Base-by-base conservation (phyloP, 2,113 vertebrate species). In the human (Homo sapiens) region DNA sequence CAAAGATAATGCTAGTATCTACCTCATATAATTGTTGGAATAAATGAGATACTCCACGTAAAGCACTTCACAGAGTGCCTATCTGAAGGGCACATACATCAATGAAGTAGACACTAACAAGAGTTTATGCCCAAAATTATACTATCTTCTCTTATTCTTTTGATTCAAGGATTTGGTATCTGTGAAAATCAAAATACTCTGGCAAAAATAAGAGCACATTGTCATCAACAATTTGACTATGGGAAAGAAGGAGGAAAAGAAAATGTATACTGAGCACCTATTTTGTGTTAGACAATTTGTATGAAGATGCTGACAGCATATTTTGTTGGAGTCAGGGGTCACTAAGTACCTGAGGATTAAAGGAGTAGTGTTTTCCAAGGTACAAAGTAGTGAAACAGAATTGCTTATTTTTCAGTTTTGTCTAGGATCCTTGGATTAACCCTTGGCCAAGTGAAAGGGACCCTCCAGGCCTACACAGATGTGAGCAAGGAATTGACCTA, bases 111-210 rank as follows among this genome's bases (percentile, higher is more conserved):
- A 61, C 3, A 57, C 7, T 59, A 59, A 59, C 11, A 83, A 87
- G 43, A 64, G 8, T 40, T 68, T 55, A 66, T 59, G 18, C 43
- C 38, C 76, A 75, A 92, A 94, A 81, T 92, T 94, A 55, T 48
- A 92, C 68, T 18, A 68, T 40, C 76, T 76, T 75, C 32, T 27
- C 23, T 90, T 48, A 59, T 76, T 78, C 70, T 11, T 59, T 92
- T 73, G 30, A 81, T 70, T 79, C 38, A 57, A 52, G n/a, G 50
- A 84, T 72, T 75, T 94, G 27, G 5, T 93, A 27, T 57, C 86
- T 80, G 32, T 89, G 87, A 92, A 96, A 89, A 89, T 72, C 61
- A 94, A 89, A 93, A 40, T 59, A 78, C 23, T 59, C 64, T 78
- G 43, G n/a, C 27, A 93, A 50, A 87, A 96, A 64, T n/a, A 70